Percentiles rank a stretch among this genome's conserved stretches.
phyloP scores from a whole-genome alignment of 2,888 invertebrate genomes.

The Lissonota sp. region DNA sequence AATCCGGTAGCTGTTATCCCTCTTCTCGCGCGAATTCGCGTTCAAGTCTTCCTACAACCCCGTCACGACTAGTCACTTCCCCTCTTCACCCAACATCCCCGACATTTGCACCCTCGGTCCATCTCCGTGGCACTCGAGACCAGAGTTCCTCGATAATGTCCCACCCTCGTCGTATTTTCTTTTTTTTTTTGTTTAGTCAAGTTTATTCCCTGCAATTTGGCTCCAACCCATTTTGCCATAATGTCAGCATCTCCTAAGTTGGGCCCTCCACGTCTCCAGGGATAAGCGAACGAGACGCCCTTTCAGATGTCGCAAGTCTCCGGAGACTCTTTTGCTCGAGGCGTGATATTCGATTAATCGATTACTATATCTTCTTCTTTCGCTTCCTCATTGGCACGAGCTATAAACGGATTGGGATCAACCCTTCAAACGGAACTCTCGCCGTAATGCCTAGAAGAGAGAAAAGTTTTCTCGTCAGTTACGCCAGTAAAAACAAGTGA shows the following conservation, averaged over 20 bases:
- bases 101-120: slow-evolving; percentile 1
- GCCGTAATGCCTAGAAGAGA: slow-evolving; percentile 26
- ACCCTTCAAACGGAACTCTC: slow-evolving; percentile 24
- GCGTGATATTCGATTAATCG: slow-evolving; percentile 53
- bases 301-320: too few species aligned
- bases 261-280: too few species aligned
- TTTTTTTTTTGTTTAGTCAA: slow-evolving; percentile 35
- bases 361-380: slow-evolving; percentile 30
- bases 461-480: slow-evolving; percentile 32
- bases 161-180: slow-evolving; percentile 22
- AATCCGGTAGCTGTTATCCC: slow-evolving; percentile 59
- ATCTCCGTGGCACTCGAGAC: slow-evolving; percentile 24
- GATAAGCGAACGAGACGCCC: too few species aligned
- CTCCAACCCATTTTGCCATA: background rate
- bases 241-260: background rate
- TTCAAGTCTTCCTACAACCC: slow-evolving; percentile 1
- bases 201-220: slow-evolving; percentile 53
- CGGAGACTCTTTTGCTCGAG: background rate
- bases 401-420: slow-evolving; percentile 18
- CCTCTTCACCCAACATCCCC: background rate
- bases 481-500: too few species aligned
- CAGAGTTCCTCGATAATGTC: slow-evolving; percentile 44
- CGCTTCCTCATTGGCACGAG: background rate
- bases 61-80: background rate
- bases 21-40: slow-evolving; percentile 22